phyloP scores from a whole-genome alignment of 2,113 vertebrate genomes.

The Tachycineta bicolor region DNA sequence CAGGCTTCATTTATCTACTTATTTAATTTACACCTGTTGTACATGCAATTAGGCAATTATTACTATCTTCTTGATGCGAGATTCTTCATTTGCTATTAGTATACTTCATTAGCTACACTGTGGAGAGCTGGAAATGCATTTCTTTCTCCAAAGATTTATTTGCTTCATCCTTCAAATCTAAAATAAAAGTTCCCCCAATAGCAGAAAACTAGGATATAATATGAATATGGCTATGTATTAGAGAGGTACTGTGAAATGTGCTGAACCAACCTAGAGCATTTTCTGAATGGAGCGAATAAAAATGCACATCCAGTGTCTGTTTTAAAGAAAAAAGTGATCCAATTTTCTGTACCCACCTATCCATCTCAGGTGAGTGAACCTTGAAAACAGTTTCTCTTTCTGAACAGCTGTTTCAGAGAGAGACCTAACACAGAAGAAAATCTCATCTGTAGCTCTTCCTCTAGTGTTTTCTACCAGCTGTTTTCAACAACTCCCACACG shows the following conservation, averaged over 20 bases:
- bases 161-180: neutral
- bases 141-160: neutral
- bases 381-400: neutral
- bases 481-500: neutral
- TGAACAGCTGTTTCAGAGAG: neutral
- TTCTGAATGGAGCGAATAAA: neutral
- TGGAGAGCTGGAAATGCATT: neutral
- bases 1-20: slow-evolving; percentile 2
- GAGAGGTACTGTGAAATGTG: neutral
- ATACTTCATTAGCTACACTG: neutral
- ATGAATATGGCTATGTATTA: neutral
- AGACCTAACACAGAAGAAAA: neutral
- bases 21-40: neutral
- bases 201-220: neutral
- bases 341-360: neutral
- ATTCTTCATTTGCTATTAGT: neutral
- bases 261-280: neutral
- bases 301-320: neutral
- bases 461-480: neutral
- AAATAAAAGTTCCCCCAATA: neutral
- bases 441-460: neutral
- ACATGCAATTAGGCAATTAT: neutral
- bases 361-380: neutral
- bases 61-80: neutral
- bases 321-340: neutral